Base-by-base conservation (phyloP, 2,797 vertebrate species). In the Rhyacichthys aspro region DNA sequence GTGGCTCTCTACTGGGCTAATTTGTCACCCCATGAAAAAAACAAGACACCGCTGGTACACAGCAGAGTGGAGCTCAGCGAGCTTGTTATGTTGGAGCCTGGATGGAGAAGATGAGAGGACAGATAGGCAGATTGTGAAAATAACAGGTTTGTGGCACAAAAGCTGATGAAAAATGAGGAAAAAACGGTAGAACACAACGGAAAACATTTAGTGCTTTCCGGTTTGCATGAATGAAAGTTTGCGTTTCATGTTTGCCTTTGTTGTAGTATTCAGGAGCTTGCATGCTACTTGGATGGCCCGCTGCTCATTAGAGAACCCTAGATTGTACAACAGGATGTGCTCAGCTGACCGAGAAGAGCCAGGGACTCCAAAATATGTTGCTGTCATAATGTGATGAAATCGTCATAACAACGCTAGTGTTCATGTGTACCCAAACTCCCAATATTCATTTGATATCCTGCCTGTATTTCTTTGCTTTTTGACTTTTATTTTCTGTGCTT, bases 331-430 rank as follows among this genome's bases (percentile, higher is more conserved):
- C 74, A 54, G 74, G 53, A 52, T 16, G 11, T 4, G 63, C 83
- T 81, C 71, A 69, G 73, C 75, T 82, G 88, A 83, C 74, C 59
- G 12, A 43, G 23, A 61, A 66, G 59, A 12, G 66, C 64, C 68
- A 12, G 55, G 62, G 67, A 78, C 81, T 68, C 57, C 52, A 38
- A 67, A 87, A 86, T 82, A 84, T 84, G 86, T 65, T 58, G 57
- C 81, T 83, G 86, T 88, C 86, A 84, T 70, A 16, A 36, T 17
- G 49, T 89, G 91, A 92, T 82, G 83, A 69, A 88, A 91, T 92
- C 70, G 79, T 32, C 52, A n/a, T 91, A 92, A 91, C 74, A 68
- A 90, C 67, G 71, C 77, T 34, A 17, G 16, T 9, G 43, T 7
- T 2, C 50, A 11, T 5, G 1, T 28, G 23, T 28, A 28, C 18